Evolutionary conservation across 1,140 invertebrate species (phyloP).

Genomic region (Dolichoris vasculosae): DNA sequence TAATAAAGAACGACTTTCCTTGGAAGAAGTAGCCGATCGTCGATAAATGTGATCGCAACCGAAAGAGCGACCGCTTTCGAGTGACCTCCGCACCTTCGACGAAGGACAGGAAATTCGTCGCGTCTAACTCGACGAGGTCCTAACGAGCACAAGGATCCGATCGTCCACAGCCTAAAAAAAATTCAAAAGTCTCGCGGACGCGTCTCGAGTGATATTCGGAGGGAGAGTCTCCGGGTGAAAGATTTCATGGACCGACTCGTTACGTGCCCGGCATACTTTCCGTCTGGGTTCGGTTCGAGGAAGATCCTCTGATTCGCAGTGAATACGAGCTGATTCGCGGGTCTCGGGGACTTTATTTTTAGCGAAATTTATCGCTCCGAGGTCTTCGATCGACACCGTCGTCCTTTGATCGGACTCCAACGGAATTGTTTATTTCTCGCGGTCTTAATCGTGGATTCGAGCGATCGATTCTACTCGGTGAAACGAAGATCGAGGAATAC

Average conservation of each 20-base stretch:
- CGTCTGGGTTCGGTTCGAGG: too few species aligned
- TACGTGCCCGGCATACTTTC: constrained; percentile 49
- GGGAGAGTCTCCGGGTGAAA: constrained; percentile 16
- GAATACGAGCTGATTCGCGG: constrained; percentile 3
- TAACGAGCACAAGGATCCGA: not conserved
- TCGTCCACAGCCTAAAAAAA: not conserved
- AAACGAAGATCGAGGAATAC: too few species aligned
- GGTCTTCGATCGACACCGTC: not conserved
- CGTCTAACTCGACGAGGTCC: not conserved
- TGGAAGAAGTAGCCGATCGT: too few species aligned
- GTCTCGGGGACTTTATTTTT: not conserved
- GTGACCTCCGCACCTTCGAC: not conserved
- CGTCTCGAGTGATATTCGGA: not conserved
- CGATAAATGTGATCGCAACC: too few species aligned
- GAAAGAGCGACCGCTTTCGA: not conserved
- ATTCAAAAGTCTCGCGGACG: constrained; percentile 33
- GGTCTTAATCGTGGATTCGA: too few species aligned
- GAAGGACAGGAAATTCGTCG: not conserved
- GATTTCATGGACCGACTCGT: constrained; percentile 43
- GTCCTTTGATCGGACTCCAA: too few species aligned
- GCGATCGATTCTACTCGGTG: too few species aligned
- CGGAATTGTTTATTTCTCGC: too few species aligned
- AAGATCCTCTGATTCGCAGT: not conserved
- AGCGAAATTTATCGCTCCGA: not conserved
- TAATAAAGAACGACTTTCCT: too few species aligned